phyloP scores from a whole-genome alignment of 2,888 invertebrate species.

The Hoplodrina ambigua region DNA sequence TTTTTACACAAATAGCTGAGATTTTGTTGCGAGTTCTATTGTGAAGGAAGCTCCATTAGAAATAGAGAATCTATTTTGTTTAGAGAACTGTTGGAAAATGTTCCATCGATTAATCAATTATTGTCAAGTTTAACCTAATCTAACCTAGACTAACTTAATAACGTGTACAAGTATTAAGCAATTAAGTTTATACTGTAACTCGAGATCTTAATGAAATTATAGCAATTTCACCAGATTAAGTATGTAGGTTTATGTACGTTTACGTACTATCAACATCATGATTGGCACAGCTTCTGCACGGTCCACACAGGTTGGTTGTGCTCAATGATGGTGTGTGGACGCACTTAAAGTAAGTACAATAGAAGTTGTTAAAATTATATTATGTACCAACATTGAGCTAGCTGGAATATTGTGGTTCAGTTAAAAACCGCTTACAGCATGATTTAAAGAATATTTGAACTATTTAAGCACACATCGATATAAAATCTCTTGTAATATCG shows the following conservation, averaged over 20 bases:
- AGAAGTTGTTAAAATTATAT: not conserved
- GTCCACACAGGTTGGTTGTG: too few species aligned
- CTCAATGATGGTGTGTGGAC: too few species aligned
- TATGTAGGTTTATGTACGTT: not conserved
- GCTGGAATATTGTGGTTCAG: not conserved
- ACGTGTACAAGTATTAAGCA: too few species aligned
- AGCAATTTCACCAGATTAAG: too few species aligned
- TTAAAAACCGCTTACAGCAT: too few species aligned
- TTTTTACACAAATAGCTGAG: slow-evolving; percentile 40
- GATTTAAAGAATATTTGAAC: not conserved
- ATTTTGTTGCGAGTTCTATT: slow-evolving; percentile 35
- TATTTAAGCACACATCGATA: not conserved
- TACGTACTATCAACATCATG: too few species aligned
- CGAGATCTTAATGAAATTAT: too few species aligned
- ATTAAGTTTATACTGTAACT: too few species aligned
- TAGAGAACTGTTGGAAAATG: not conserved
- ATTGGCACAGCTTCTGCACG: too few species aligned
- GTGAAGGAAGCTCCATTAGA: slow-evolving; percentile 26
- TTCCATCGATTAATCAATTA: slow-evolving; percentile 22
- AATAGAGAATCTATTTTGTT: slow-evolving; percentile 30
- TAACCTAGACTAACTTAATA: too few species aligned
- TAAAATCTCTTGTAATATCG: not conserved
- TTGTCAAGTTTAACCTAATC: slow-evolving; percentile 7
- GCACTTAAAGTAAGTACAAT: too few species aligned
- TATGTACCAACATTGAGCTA: not conserved